Percentiles rank a stretch among this genome's conserved stretches.
Conservation (phyloP, 2,888 invertebrate species). For the Horisme vitalbata region DNA sequence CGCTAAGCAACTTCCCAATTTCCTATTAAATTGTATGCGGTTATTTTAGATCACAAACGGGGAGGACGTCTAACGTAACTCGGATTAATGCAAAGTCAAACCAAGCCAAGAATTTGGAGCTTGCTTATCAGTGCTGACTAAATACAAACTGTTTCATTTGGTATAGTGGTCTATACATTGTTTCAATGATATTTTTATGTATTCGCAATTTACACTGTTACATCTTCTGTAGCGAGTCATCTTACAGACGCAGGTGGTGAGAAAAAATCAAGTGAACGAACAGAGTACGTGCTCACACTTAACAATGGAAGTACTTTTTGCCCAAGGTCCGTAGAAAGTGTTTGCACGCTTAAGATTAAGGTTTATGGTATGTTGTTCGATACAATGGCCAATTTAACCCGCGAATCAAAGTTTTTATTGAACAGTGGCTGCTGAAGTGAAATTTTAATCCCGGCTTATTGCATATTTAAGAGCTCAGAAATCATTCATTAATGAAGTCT, state of each 20-base stretch:
- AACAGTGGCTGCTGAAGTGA: slow-evolving; percentile 12
- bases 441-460: slow-evolving; percentile 20
- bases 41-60: too few species aligned
- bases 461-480: slow-evolving; percentile 21
- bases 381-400: slow-evolving; percentile 52
- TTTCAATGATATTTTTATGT: too few species aligned
- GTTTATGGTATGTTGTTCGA: slow-evolving; percentile 46
- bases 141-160: too few species aligned
- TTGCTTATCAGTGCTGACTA: too few species aligned
- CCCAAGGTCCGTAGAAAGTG: slow-evolving; percentile 57
- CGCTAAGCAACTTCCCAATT: too few species aligned
- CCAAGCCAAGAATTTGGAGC: too few species aligned
- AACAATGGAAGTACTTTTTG: slow-evolving; percentile 58
- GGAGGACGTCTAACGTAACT: too few species aligned
- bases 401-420: slow-evolving; percentile 41
- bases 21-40: too few species aligned
- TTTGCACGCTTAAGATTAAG: slow-evolving; percentile 44
- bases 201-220: background rate
- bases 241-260: slow-evolving; percentile 38
- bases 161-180: too few species aligned
- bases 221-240: background rate
- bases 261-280: slow-evolving; percentile 54
- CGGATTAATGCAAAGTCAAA: too few species aligned
- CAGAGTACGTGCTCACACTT: slow-evolving; percentile 44
- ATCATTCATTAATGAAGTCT: slow-evolving; percentile 5